Evolutionary conservation across 2,888 invertebrate genomes (phyloP), one percentile per base, ranked within the genome.

Genomic region (Chorisops tibialis): DNA sequence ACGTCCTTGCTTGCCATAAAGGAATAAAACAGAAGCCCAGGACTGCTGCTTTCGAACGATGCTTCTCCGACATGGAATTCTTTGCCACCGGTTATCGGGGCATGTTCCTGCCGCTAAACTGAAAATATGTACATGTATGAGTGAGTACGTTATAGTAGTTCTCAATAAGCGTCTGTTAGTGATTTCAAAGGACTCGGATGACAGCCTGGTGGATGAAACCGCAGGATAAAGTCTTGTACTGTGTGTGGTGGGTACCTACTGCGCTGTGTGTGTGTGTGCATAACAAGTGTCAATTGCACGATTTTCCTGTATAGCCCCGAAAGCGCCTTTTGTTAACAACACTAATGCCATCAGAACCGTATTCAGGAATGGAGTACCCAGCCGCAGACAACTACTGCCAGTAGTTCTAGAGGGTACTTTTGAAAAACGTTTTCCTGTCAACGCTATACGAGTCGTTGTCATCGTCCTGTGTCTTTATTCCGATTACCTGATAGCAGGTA

Each of bases 261-360:
- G 45, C 56, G 43, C 69, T 70, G 72, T 70, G 68, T 70, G 68
- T 56, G 70, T 70, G 72, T 70, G 68, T 70, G 68, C 70, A 73
- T 73, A 74, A 73, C 74, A 74, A 73, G 73, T 73, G 73, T 74
- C 74, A 73, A 73, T 73, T 73, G 72, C 74, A 73, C 72, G 66
- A 63, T 56, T 56, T 43, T 37, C 43, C 43, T 21, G 56, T 56
- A 21, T 56, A 56, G 4, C 56, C 56, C 30, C 56, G 43, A 56
- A 56, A 43, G 56, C n/a, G n/a, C 9, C 56, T 56, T 56, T 56
- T 56, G 56, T 56, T 56, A 45, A 56, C 43, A 43, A 43, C 56
- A 56, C 56, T 56, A 21, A 56, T 22, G 41, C 24, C 30, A 22
- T 6, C 56, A 41, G 24, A 9, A 35, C 30, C 30, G 2, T 7